Base-by-base conservation (phyloP, 2,113 vertebrate species). In the Carollia perspicillata region DNA sequence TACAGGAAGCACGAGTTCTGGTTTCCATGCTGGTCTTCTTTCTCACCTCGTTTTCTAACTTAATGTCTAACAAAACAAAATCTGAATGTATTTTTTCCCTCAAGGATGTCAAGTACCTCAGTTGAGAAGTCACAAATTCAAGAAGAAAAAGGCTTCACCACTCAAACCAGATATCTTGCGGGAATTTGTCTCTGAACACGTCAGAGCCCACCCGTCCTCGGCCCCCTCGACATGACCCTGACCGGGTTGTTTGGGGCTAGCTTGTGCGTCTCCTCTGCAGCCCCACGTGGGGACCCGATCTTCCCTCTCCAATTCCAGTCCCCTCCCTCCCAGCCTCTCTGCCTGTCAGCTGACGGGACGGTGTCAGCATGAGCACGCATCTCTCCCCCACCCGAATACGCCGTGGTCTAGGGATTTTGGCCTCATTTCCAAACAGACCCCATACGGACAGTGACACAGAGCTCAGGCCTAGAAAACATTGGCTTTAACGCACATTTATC, bases 141-240 rank as follows among this genome's bases (percentile, higher is more conserved):
- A 55, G 88, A 92, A 78, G 66, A 93, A 78, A 85, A 78, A 85
- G 79, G 16, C 58, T 95, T 85, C 58, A 92, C 86, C 44, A 93
- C 89, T 75, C 44, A 91, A 94, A 72, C 51, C 47, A 90, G 66
- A 87, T 33, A 35, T 58, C 84, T 85, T 44, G 40, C 47, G 93
- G 90, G 71, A 68, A 37, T 94, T 40, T 92, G 60, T 30, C 84
- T 71, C 6, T 18, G 75, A 93, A 40, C 26, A 14, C 51, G 84
- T 78, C 23, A 51, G 75, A 90, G 72, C 79, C 40, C 23, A 30
- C 8, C 35, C 35, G 18, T 23, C 60, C 17, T 11, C 17, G 37
- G 81, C 63, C 23, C 26, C 11, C 26, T 65, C 10, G 26, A 3
- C 17, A 3, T 6, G 30, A 51, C 55, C 47, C 4, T 44, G 93